Base-by-base conservation (phyloP, 37 sponge, comb jelly and placozoan species). In the Hormiphora californensis region DNA sequence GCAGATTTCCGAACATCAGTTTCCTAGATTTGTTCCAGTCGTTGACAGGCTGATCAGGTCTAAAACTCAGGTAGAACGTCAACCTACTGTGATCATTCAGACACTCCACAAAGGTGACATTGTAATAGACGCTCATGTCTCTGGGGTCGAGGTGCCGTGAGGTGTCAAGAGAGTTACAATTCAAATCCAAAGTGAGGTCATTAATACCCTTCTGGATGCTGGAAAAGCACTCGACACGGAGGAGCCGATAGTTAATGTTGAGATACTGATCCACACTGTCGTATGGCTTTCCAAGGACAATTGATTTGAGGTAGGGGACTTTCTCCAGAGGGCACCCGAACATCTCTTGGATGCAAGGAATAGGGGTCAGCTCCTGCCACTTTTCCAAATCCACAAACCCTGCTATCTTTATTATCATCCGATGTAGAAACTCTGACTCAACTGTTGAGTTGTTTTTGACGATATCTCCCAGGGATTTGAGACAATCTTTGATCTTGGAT, bases 1-100 rank as follows among this genome's bases (percentile, higher is more conserved):
- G 35, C 19, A 88, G 67, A 81, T 88, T 88, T 28, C 88, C 88
- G 44, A 32, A 81, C 88, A 88, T 88, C 0, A 88, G 54, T 36
- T 73, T 73, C n/a, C 38, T 39, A 4, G 81, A 73, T 19, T 7
- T 73, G 21, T 19, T 73, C 81, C 81, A 73, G 9, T 27, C 5
- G 5, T 4, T 19, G 5, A 27, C 81, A 40, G 44, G 23, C 4
- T 39, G 8, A 2, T 73, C 35, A 0, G 38, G 5, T 4, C 11
- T 11, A 41, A 73, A 73, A 23, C 43, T 21, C 12, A 73, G 81
- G 22, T n/a, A 73, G 9, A 73, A n/a, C 44, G 43, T 43, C 17
- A 73, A n/a, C 17, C 28, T 41, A 1, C 46, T 9, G 23, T 73
- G 81, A 22, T 27, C 25, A 25, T 43, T 8, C 4, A 43, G 21